Base-by-base conservation (phyloP, 2,888 invertebrate species). In the Brachyopa scutellaris region DNA sequence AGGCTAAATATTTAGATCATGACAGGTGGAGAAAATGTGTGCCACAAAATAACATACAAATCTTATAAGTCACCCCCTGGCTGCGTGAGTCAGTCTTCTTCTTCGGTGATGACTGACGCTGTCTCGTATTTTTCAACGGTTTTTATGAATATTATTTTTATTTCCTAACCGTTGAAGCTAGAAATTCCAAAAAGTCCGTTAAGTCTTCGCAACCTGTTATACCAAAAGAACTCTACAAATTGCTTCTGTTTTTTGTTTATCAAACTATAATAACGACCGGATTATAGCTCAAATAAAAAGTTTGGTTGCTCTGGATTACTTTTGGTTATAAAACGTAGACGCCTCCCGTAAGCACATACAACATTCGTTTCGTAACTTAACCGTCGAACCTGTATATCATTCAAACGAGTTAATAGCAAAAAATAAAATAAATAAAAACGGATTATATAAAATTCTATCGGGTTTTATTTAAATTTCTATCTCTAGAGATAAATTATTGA, bases 401-500 rank as follows among this genome's bases (percentile, higher is more conserved):
- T 19, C 15, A 31, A 59, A 49, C 47, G 29, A 57, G 23, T 70
- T 31, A 21, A 19, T 36, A 26, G 26, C 3, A 26, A 26, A 26
- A 5, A 5, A 26, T 26, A 26, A 5, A 26, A 26, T 5, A 26
- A 5, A 3, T 26, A 47, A 55, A 67, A 62, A 33, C 38, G 38
- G 26, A 23, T 70, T 77, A 70, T 62, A 62, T 62, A 64, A 57
- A 64, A 45, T 13, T 8, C 6, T 15, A 61, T 15, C 9, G 11
- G 5, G 17, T 45, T 61, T 23, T 69, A 55, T 77, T 38, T 23
- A 42, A 15, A 47, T 26, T 69, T 53, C 47, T 15, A 33, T n/a
- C 23, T 17, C 9, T 1, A 26, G 36, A 19, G 29, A 38, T 33
- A 33, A 42, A 67, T 51, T 59, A 51, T 42, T 38, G 31, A 51